These are phyloP conservation scores for Carassius auratus DNA, from an alignment of 2,113 vertebrate genomes.

Conservation along the genomic window DNA sequence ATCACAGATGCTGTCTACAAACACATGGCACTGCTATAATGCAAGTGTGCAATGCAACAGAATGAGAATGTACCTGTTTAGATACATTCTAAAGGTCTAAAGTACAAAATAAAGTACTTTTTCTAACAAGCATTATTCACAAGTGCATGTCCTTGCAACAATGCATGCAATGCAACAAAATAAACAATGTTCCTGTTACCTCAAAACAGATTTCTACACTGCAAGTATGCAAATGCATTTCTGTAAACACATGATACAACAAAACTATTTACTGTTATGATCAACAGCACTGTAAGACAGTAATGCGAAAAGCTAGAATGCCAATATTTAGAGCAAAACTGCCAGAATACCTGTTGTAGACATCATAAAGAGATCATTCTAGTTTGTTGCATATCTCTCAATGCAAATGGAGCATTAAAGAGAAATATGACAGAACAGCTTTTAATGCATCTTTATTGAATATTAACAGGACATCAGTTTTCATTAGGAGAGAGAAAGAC, in stretches of 20 bases:
- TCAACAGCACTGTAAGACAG: neutral
- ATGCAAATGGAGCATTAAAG: neutral
- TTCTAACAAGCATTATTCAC: neutral
- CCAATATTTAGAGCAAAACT: neutral
- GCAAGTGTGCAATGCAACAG: neutral
- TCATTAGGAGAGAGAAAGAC: neutral
- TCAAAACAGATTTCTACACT: neutral
- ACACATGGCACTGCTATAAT: neutral
- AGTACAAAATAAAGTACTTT: neutral
- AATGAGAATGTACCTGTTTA: neutral
- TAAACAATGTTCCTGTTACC: neutral
- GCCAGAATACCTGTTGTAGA: neutral
- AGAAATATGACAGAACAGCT: neutral
- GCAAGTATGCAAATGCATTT: neutral
- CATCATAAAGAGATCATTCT: neutral
- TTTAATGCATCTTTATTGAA: neutral
- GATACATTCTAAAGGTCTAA: neutral
- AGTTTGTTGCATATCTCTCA: neutral
- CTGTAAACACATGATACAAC: neutral
- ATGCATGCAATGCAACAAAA: neutral
- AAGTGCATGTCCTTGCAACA: neutral
- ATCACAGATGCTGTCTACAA: neutral
- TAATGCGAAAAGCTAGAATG: neutral
- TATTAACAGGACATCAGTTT: slow-evolving; percentile 4
- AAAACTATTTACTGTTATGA: neutral